Evolutionary conservation across 2,888 invertebrate genomes (phyloP), one percentile per base, ranked within the genome.

Genomic region (Dromius quadrimaculatus): DNA sequence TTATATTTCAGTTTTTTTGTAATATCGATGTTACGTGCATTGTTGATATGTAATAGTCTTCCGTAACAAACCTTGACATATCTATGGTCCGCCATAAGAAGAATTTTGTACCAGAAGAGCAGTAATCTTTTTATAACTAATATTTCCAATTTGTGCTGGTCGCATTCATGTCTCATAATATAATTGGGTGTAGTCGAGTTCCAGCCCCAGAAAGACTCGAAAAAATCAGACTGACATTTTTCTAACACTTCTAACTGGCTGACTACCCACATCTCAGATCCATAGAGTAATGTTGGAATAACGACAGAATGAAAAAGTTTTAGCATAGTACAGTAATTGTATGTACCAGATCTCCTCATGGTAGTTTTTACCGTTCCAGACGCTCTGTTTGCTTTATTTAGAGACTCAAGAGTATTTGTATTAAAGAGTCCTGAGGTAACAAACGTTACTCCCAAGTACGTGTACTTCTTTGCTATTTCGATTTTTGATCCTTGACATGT

Each of bases 341-440:
- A 45, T 45, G 45, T 45, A 20, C 20, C 17, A 19, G 45, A 17
- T 17, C 20, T 45, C 20, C 19, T 17, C 45, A 45, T 45, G 17
- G 45, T 19, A 20, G 45, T 2, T n/a, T 45, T 45, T 9, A 45
- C 19, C 2, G 20, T 4, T 45, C 45, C 45, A 6, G 45, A 17
- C 5, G 45, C 45, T 45, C 45, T 17, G 9, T 6, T 45, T 19
- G 45, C 45, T 45, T 45, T 45, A 45, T 45, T 45, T 45, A 45
- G 9, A 15, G 2, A 45, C 2, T 45, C 45, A 8, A 19, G 45
- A 19, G 6, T 45, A 9, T 45, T 19, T 19, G 19, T 19, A 15
- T 45, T 45, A 9, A 19, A 45, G 2, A 45, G 15, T 1, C 20
- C 45, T n/a, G n/a, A n/a, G n/a, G n/a, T n/a, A n/a, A n/a, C n/a